Evolutionary conservation across 2,888 invertebrate species (phyloP).

Genomic region (Spilosoma lubricipeda): DNA sequence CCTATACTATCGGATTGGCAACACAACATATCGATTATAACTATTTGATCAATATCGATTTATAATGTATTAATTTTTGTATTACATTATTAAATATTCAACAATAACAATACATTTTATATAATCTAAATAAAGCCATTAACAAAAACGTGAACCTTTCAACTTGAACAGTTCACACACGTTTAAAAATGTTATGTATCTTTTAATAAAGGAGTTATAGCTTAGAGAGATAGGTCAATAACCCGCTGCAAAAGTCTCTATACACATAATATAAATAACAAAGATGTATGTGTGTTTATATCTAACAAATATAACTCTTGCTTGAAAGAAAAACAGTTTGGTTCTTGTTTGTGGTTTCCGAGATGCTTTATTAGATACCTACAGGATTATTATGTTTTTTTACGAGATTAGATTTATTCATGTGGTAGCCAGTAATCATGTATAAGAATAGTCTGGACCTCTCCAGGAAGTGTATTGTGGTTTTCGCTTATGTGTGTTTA

Average conservation of each 20-base stretch:
- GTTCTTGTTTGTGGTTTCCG: constrained; percentile 10
- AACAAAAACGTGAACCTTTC: too few species aligned
- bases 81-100: too few species aligned
- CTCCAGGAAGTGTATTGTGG: constrained; percentile 15
- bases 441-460: constrained; percentile 26
- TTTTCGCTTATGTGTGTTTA: background rate
- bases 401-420: background rate
- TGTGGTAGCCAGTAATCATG: constrained; percentile 16
- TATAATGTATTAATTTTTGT: too few species aligned
- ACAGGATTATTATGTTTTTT: constrained; percentile 5
- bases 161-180: background rate
- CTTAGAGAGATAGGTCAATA: background rate
- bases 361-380: background rate
- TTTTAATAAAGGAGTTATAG: too few species aligned
- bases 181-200: background rate
- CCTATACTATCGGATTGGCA: too few species aligned
- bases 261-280: background rate
- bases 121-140: too few species aligned
- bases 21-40: too few species aligned
- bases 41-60: too few species aligned
- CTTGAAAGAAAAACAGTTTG: background rate
- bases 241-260: background rate
- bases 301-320: background rate
- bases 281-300: background rate
- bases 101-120: too few species aligned